A percentile compares a stretch with the other conserved stretches of the same genome.
phyloP scores from a whole-genome alignment of 2,888 invertebrate species.

The Agonopterix subpropinquella region DNA sequence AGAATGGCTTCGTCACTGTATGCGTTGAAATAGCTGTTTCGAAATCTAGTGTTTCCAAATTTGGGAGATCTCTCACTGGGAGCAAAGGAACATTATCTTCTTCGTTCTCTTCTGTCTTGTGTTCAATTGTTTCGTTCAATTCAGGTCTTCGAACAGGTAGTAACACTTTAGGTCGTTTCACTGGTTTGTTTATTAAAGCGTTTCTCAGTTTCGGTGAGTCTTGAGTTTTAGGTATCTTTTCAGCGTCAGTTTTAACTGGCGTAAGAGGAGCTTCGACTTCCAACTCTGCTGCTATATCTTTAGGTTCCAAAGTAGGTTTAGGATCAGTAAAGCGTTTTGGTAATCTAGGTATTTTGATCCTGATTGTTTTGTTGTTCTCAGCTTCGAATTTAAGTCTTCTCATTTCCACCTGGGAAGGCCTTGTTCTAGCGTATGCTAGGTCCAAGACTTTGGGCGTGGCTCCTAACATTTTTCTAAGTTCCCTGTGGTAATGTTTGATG shows the following conservation, averaged over 20 bases:
- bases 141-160: constrained; percentile 50
- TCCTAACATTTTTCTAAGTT: constrained; percentile 83
- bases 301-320: constrained; percentile 19
- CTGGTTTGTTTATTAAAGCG: constrained; percentile 44
- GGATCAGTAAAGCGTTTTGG: constrained; percentile 39
- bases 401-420: constrained; percentile 27
- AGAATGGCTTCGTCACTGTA: constrained; percentile 48
- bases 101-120: constrained; percentile 24
- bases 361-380: constrained; percentile 38
- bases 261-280: constrained; percentile 18
- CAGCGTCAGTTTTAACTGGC: constrained; percentile 15
- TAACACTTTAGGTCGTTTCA: constrained; percentile 54
- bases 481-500: constrained; percentile 94
- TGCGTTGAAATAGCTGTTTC: constrained; percentile 60
- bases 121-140: constrained; percentile 20
- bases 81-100: constrained; percentile 16
- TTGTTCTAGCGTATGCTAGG: constrained; percentile 86
- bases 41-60: constrained; percentile 37
- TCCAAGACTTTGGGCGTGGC: constrained; percentile 91
- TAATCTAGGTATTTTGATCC: constrained; percentile 49
- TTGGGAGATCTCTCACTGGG: too few relatives aligned
- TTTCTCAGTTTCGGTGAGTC: constrained; percentile 61
- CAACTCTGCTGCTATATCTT: constrained; percentile 19
- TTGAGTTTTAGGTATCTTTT: constrained; percentile 26
- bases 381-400: constrained; percentile 13